phyloP scores from a whole-genome alignment of 2,797 vertebrate species.

The Serranus cabrilla region DNA sequence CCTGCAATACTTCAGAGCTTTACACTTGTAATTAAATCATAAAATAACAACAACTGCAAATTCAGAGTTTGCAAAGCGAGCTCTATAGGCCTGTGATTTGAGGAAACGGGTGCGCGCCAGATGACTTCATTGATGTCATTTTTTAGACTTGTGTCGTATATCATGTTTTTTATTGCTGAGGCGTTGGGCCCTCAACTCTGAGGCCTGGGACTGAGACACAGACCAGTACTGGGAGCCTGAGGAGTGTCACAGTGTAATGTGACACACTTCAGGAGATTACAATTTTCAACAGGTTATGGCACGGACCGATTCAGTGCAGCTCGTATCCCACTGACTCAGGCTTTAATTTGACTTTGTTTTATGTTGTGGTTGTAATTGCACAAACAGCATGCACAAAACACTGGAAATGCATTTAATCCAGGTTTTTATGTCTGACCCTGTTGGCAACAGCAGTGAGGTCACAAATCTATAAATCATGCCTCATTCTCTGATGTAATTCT shows the following conservation, averaged over 20 bases:
- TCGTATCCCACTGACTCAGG: neutral
- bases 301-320: neutral
- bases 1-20: constrained; percentile 57
- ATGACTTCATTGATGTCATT: constrained; percentile 46
- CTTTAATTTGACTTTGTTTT: neutral
- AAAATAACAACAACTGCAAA: constrained; percentile 75
- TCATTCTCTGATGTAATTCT: constrained; percentile 18
- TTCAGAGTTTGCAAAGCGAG: constrained; percentile 50
- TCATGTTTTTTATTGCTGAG: constrained; percentile 31
- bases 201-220: constrained; percentile 1
- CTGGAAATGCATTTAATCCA: constrained; percentile 14
- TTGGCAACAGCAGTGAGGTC: neutral
- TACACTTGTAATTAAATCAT: constrained; percentile 80
- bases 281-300: constrained; percentile 57
- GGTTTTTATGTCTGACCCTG: neutral
- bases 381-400: neutral
- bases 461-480: constrained; percentile 1
- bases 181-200: constrained; percentile 1
- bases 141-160: constrained; percentile 16
- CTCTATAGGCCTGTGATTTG: constrained; percentile 22
- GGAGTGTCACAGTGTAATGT: constrained; percentile 59
- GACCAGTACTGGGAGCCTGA: constrained; percentile 19
- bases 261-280: constrained; percentile 53
- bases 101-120: constrained; percentile 48
- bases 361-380: constrained; percentile 12